phyloP scores from a whole-genome alignment of 2,797 vertebrate genomes.

The Enteromius afrohamiltoni region DNA sequence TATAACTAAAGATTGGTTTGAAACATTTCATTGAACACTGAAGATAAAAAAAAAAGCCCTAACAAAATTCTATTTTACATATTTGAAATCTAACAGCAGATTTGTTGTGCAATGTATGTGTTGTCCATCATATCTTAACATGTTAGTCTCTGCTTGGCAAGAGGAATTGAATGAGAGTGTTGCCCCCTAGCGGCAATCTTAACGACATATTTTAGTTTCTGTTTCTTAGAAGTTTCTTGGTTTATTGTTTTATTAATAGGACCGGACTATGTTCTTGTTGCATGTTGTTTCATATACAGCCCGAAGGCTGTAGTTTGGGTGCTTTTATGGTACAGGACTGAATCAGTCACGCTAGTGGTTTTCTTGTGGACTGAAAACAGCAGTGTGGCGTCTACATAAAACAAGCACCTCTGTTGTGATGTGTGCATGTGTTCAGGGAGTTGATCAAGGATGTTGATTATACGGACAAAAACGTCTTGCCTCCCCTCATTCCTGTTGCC shows the following conservation, averaged over 20 bases:
- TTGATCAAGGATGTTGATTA: slow-evolving; percentile 58
- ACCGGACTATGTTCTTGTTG: background rate
- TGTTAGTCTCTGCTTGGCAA: background rate
- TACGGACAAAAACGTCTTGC: slow-evolving; percentile 57
- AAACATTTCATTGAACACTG: background rate
- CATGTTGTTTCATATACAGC: slow-evolving; percentile 2
- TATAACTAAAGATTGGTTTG: background rate
- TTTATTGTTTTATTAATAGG: background rate
- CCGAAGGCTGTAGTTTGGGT: background rate
- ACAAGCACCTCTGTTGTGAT: slow-evolving; percentile 31
- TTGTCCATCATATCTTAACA: background rate
- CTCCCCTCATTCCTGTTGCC: slow-evolving; percentile 68
- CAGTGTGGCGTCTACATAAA: slow-evolving; percentile 50
- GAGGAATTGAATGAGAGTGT: slow-evolving; percentile 28
- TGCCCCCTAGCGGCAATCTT: slow-evolving; percentile 13
- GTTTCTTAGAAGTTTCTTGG: background rate
- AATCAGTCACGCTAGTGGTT: slow-evolving; percentile 46
- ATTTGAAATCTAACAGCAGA: background rate
- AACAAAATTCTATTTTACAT: background rate
- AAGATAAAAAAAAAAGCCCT: background rate
- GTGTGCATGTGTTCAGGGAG: slow-evolving; percentile 55
- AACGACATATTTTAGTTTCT: background rate
- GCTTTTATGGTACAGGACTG: background rate
- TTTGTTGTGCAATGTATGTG: background rate
- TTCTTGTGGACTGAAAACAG: slow-evolving; percentile 59